Evolutionary conservation across 2,888 invertebrate genomes (phyloP), one percentile per base, ranked within the genome.

Genomic region (Eilema caniola): DNA sequence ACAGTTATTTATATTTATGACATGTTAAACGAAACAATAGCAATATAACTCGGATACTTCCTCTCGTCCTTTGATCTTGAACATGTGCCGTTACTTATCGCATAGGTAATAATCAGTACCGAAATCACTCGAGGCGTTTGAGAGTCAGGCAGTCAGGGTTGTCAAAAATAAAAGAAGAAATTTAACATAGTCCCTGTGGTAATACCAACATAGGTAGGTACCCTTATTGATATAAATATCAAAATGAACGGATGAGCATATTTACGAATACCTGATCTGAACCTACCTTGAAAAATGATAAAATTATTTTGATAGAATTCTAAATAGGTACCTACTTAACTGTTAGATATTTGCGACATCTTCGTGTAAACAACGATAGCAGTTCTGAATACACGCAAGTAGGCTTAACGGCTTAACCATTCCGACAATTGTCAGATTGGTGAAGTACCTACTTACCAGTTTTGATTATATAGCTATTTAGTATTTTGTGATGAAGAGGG

Each of bases 401-500:
- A 53, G 53, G 53, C 53, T 53, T 53, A 53, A 53, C 53, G n/a
- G 53, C n/a, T 53, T 53, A n/a, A 53, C n/a, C n/a, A 53, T 53
- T n/a, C n/a, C 10, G 53, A n/a, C 53, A n/a, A n/a, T 53, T 53
- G 53, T 53, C 10, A 53, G 53, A 53, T 53, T 53, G 53, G 53
- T 20, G n/a, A 53, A 53, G 53, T 53, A 47, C n/a, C n/a, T n/a
- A n/a, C n/a, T n/a, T n/a, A n/a, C 20, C 1, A 47, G 47, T 4
- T 47, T 47, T 47, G 47, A 47, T 47, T 47, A 47, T 20, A 16
- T 16, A 37, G 1, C 33, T 33, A 20, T 16, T 1, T 14, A 37
- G 11, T 37, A 2, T 12, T 28, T 28, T 2, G 41, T 41, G 41
- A 3, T 37, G 37, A 12, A 37, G 14, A 37, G 12, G 4, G 14